A percentile compares a stretch with the other conserved stretches of the same genome.
These are phyloP conservation scores for Actenoides lindsayi DNA, from an alignment of 2,113 vertebrate species.

Conservation along the genomic window DNA sequence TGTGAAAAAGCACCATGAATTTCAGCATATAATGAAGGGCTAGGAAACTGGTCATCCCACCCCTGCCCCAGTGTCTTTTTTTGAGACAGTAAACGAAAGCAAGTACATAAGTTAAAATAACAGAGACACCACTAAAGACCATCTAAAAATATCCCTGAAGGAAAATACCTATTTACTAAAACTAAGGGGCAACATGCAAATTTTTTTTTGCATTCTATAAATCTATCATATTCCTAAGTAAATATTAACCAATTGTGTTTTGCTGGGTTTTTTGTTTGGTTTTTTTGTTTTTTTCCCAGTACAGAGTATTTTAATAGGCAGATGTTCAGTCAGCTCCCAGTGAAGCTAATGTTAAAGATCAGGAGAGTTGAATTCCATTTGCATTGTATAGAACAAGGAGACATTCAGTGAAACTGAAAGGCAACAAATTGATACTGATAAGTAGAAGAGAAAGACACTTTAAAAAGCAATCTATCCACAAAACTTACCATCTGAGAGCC, in stretches of 20 bases:
- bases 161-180: not conserved
- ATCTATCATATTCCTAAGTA: not conserved
- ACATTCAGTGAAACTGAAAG: not conserved
- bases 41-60: not conserved
- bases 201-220: not conserved
- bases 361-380: not conserved
- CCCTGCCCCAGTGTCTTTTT: not conserved
- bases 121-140: not conserved
- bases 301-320: not conserved
- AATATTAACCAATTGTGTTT: not conserved
- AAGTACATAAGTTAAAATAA: not conserved
- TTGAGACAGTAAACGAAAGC: not conserved
- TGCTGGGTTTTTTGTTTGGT: too few relatives aligned
- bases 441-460: not conserved
- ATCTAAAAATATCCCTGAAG: not conserved
- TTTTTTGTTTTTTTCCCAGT: too few relatives aligned
- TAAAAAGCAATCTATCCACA: not conserved
- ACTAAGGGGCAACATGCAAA: not conserved
- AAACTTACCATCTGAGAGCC: not conserved
- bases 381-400: conserved; percentile 9
- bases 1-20: not conserved
- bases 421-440: not conserved
- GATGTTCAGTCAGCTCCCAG: not conserved
- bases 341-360: not conserved
- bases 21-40: not conserved